Percentiles rank a stretch among this genome's conserved stretches.
phyloP scores from a whole-genome alignment of 2,113 vertebrate genomes.

The Seriola quinqueradiata region DNA sequence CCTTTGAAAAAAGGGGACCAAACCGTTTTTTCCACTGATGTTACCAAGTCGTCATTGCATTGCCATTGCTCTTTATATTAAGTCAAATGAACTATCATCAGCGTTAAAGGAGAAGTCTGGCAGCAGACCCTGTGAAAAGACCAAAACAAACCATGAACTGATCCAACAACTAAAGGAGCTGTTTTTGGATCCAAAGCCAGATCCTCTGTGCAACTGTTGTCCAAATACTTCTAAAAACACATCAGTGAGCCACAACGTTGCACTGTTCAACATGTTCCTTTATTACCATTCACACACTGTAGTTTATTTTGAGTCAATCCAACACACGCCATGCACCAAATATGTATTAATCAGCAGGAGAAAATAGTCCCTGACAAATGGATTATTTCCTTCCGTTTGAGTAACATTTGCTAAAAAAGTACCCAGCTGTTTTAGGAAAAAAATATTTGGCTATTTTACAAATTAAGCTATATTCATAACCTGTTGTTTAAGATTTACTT shows the following conservation, averaged over 20 bases:
- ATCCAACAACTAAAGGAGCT: neutral
- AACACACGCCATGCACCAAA: neutral
- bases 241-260: too few species aligned
- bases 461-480: neutral
- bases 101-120: neutral
- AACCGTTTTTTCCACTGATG: constrained; percentile 28
- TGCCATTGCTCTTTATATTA: neutral
- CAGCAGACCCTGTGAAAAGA: neutral
- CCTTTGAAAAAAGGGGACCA: constrained; percentile 1
- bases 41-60: neutral
- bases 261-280: neutral
- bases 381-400: neutral
- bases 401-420: neutral
- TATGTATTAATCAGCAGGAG: neutral
- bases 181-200: neutral
- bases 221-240: neutral
- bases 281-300: neutral
- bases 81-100: neutral
- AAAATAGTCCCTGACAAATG: neutral
- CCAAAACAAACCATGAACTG: neutral
- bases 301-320: neutral
- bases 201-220: neutral
- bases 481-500: neutral
- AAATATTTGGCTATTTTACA: neutral
- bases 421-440: neutral